Base-by-base conservation (phyloP, 1,140 invertebrate species). In the Drosophila biarmipes region DNA sequence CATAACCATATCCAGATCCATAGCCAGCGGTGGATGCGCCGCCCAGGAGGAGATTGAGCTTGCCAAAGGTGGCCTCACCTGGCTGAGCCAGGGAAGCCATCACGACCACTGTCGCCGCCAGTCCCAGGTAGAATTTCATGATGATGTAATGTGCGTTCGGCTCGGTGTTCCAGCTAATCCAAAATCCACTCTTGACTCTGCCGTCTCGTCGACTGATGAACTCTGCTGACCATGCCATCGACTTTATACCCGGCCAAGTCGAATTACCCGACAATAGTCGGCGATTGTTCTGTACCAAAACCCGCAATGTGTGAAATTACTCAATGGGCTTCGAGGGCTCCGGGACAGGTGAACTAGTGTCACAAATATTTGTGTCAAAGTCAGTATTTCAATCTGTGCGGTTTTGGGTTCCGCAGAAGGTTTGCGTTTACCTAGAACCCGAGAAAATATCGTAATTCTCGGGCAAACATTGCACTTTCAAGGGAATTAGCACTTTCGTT, bases 401-500 rank as follows among this genome's bases (percentile, higher is more conserved):
- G 46, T 52, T 49, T 49, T 19, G 21, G 15, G 52, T 43, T 56
- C 14, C 27, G 34, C 67, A 19, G 43, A 48, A 56, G 67, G 63
- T 71, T 55, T 6, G n/a, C 42, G 8, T 40, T 73, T 73, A 55
- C 55, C 24, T 73, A 81, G 78, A 81, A 81, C 73, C 51, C 29
- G 24, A 61, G 3, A 15, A 46, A 38, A n/a, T 35, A 21, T 38
- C 54, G 31, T 37, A 37, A 29, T 19, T 37, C 31, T 56, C 49
- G 57, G 38, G 49, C 46, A 40, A 73, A 73, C 11, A 73, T 73
- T 73, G 37, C 35, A 43, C 42, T 43, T 73, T 78, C 57, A 62
- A 34, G 58, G 45, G 82, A 78, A 86, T 87, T 86, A 87, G 69
- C 81, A 86, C 81, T 86, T 87, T 86, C 81, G 27, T 7, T 87